These are phyloP conservation scores for Heteronetta atricapilla DNA, from an alignment of 2,113 vertebrate genomes.

Conservation along the genomic window DNA sequence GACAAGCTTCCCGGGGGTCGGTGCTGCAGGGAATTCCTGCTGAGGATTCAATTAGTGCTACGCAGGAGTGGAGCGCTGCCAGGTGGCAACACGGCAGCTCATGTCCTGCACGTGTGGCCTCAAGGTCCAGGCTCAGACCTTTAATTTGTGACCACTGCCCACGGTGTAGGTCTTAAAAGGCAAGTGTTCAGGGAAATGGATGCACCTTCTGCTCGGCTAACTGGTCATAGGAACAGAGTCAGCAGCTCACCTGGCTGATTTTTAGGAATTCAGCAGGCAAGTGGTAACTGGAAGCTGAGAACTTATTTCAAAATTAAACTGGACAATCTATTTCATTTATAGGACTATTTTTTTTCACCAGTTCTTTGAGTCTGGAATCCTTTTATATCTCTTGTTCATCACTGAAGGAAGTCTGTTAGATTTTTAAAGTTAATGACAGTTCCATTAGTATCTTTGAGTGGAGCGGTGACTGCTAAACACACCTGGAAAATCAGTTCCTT, in stretches of 20 bases:
- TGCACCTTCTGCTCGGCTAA: not conserved
- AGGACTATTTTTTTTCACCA: not conserved
- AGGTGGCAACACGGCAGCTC: not conserved
- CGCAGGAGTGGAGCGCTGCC: not conserved
- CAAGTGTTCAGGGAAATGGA: not conserved
- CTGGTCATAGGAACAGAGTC: not conserved
- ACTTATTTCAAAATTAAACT: not conserved
- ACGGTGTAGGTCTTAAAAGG: not conserved
- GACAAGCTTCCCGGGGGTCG: not conserved
- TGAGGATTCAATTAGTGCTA: not conserved
- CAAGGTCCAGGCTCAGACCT: not conserved
- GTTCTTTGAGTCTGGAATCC: not conserved
- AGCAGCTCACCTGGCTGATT: not conserved
- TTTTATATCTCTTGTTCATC: not conserved
- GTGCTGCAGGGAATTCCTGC: not conserved
- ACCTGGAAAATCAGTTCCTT: not conserved
- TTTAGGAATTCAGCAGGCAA: not conserved
- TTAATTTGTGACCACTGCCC: not conserved
- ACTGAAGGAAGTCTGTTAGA: not conserved
- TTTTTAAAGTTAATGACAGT: not conserved
- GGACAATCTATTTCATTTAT: not conserved
- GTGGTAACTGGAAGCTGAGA: not conserved
- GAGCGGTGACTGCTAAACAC: not conserved
- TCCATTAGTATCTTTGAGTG: not conserved
- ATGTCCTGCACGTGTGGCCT: rapidly evolving